Evolutionary conservation across 1,140 invertebrate genomes (phyloP).

Genomic region (Vollenhovia emeryi): DNA sequence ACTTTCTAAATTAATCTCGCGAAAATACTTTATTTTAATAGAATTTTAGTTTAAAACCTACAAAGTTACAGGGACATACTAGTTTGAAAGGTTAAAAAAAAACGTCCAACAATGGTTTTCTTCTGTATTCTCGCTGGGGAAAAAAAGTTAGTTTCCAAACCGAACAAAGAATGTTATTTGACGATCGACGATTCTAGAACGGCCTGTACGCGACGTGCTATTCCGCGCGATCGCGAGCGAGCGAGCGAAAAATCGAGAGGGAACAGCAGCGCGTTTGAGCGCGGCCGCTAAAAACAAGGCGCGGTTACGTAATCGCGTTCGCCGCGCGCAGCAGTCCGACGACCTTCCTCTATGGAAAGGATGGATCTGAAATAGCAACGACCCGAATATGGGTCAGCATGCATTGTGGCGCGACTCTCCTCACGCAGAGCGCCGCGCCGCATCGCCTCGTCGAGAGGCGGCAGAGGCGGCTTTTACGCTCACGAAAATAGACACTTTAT

Average conservation of each 20-base stretch:
- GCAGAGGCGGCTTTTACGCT: slow-evolving; percentile 69
- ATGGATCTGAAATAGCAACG: slow-evolving; percentile 86
- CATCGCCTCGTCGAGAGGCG: slow-evolving; percentile 31
- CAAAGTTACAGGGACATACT: background rate
- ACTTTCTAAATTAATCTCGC: background rate
- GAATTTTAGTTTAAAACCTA: background rate
- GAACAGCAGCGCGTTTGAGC: slow-evolving; percentile 63
- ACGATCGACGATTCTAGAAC: background rate
- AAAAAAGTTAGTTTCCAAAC: background rate
- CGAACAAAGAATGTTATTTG: background rate
- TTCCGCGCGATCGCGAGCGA: slow-evolving; percentile 1
- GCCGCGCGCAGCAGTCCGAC: slow-evolving; percentile 73
- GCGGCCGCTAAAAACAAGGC: slow-evolving; percentile 78
- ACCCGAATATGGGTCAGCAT: slow-evolving; percentile 86
- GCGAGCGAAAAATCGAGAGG: slow-evolving; percentile 33
- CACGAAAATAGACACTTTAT: slow-evolving; percentile 81
- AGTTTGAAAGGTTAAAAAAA: background rate
- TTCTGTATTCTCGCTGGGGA: background rate
- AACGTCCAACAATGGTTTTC: background rate
- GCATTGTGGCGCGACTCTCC: slow-evolving; percentile 85
- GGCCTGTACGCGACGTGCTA: background rate
- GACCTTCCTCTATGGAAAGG: slow-evolving; percentile 86
- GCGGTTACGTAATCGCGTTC: slow-evolving; percentile 76
- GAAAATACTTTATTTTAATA: background rate
- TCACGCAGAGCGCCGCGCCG: slow-evolving; percentile 72